Conservation (phyloP, 1,140 invertebrate genomes). For the Drosophila watanabei region DNA sequence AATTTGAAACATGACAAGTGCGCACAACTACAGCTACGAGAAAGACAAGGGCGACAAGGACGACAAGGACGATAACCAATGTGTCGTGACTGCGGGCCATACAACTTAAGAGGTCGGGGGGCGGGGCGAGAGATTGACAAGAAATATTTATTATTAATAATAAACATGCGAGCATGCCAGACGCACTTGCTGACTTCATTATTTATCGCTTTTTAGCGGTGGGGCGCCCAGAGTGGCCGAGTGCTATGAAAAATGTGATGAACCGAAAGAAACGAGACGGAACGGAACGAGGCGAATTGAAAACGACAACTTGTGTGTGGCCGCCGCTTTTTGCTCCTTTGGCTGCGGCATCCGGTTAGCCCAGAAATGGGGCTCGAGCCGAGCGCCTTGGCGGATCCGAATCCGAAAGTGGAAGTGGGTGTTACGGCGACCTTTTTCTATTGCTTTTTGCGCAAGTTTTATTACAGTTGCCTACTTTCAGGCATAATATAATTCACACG, state of each 20-base stretch:
- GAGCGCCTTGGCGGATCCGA: conserved; percentile 2
- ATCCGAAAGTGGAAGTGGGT: conserved; percentile 21
- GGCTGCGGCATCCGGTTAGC: conserved; percentile 57
- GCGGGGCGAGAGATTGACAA: conserved; percentile 67
- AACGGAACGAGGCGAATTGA: conserved; percentile 10
- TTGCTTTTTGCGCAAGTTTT: conserved; percentile 73
- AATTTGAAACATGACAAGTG: conserved; percentile 71
- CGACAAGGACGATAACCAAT: conserved; percentile 35
- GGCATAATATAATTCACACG: conserved; percentile 82
- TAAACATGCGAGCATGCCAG: conserved; percentile 79
- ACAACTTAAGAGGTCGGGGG: conserved; percentile 65
- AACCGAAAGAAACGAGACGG: conserved; percentile 38
- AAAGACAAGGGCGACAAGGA: conserved; percentile 20
- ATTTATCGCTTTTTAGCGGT: conserved; percentile 77
- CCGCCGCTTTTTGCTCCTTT: conserved; percentile 40
- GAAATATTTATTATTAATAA: conserved; percentile 84
- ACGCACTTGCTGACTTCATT: conserved; percentile 81
- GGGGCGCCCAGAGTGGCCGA: background rate
- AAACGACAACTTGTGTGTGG: conserved; percentile 37
- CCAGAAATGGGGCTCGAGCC: conserved; percentile 1
- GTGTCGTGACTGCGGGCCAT: conserved; percentile 67
- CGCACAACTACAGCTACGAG: conserved; percentile 34
- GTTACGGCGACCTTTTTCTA: conserved; percentile 39
- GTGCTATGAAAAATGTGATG: conserved; percentile 46
- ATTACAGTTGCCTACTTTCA: conserved; percentile 79